A percentile compares a stretch with the other conserved stretches of the same genome.
Evolutionary conservation across 2,113 vertebrate species (phyloP).

Genomic region (Arenaria interpres): DNA sequence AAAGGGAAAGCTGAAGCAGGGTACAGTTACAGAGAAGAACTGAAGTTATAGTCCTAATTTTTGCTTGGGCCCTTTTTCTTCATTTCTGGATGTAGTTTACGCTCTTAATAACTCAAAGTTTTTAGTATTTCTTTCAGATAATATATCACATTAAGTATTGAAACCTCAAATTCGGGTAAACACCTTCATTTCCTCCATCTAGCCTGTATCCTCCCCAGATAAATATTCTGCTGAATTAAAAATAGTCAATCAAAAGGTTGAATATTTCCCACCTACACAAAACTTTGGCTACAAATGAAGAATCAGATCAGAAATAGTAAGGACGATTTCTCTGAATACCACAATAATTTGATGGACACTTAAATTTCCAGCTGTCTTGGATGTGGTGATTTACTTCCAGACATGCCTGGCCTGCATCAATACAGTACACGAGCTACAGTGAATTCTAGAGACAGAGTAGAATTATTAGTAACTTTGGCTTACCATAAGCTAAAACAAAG

Average conservation of each 20-base stretch:
- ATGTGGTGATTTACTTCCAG: not conserved
- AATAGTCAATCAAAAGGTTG: not conserved
- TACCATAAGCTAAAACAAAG: not conserved
- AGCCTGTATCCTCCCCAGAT: not conserved
- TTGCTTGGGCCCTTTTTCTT: not conserved
- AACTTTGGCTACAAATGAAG: not conserved
- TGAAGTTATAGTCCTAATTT: not conserved
- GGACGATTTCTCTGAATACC: not conserved
- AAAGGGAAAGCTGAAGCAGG: not conserved
- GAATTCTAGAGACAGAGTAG: not conserved
- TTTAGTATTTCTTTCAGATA: not conserved
- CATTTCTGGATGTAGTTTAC: not conserved
- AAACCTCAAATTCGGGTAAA: not conserved
- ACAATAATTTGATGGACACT: not conserved
- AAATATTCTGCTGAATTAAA: not conserved
- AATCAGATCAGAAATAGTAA: not conserved
- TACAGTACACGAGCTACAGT: not conserved
- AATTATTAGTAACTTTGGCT: not conserved
- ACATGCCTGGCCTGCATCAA: not conserved
- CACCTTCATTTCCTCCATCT: not conserved
- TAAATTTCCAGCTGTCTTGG: not conserved
- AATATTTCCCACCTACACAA: not conserved
- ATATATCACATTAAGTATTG: not conserved
- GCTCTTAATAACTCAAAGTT: not conserved
- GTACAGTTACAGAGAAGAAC: not conserved